Evolutionary conservation across 2,113 vertebrate species (phyloP).

Genomic region (Fregata magnificens): DNA sequence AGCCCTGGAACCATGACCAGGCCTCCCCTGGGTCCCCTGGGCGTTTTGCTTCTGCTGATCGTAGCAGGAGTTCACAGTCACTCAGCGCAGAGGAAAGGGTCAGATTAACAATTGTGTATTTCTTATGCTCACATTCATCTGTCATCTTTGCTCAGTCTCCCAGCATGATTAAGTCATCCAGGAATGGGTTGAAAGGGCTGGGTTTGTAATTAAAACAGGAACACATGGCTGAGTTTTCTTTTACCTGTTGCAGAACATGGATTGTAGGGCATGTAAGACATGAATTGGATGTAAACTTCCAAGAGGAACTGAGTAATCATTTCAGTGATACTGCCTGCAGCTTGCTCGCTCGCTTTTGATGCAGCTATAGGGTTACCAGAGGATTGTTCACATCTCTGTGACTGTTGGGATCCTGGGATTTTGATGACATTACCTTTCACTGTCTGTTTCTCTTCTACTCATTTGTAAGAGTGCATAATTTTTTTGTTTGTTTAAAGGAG

Average conservation of each 20-base stretch:
- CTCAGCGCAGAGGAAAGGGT: not conserved
- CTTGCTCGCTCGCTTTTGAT: not conserved
- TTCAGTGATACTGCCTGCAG: not conserved
- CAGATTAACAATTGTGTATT: not conserved
- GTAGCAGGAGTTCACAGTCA: not conserved
- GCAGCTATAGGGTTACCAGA: not conserved
- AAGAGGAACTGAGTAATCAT: not conserved
- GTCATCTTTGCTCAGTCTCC: not conserved
- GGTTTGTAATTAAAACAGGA: not conserved
- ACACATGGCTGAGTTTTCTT: not conserved
- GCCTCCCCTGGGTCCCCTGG: not conserved
- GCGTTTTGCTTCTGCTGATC: not conserved
- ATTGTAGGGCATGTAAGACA: rapidly evolving
- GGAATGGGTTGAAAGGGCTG: not conserved
- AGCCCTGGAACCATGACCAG: not conserved
- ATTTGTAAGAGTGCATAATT: constrained; percentile 22
- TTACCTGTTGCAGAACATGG: not conserved
- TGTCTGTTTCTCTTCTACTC: constrained; percentile 28
- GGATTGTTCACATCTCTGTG: not conserved
- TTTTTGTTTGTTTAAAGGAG: constrained; percentile 55
- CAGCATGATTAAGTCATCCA: not conserved
- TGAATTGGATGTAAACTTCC: not conserved
- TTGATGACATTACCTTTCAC: constrained; percentile 55
- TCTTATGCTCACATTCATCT: not conserved
- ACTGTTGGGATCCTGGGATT: constrained; percentile 1